These are phyloP conservation scores for Ursus arctos DNA, from an alignment of 2,113 vertebrate genomes.

Conservation along the genomic window DNA sequence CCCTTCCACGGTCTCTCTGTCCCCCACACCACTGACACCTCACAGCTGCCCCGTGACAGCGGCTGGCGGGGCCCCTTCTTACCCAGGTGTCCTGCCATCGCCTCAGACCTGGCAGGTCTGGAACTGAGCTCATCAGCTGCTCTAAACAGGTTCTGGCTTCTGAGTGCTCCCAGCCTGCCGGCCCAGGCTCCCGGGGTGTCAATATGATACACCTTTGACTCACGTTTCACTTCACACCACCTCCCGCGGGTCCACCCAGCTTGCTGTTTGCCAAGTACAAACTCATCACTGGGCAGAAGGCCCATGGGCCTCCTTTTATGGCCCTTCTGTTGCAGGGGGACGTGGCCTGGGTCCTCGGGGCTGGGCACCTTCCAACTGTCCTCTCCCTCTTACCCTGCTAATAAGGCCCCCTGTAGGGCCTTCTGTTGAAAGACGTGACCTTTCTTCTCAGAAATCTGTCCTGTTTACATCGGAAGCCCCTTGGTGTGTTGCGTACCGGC, in stretches of 20 bases:
- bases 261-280: constrained; percentile 52
- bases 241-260: constrained; percentile 71
- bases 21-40: neutral
- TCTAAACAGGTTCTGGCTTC: neutral
- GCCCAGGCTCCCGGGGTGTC: neutral
- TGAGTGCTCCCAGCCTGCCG: neutral
- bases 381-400: neutral
- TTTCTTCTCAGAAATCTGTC: neutral
- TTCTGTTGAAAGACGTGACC: neutral
- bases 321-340: neutral
- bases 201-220: constrained; percentile 69
- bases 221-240: constrained; percentile 44
- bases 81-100: neutral
- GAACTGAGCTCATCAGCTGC: neutral
- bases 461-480: neutral
- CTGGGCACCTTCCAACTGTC: neutral
- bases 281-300: constrained; percentile 64
- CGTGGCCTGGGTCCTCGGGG: neutral
- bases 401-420: neutral
- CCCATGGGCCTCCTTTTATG: neutral
- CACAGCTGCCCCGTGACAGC: neutral
- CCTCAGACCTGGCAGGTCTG: neutral
- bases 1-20: neutral
- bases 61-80: neutral
- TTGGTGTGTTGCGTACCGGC: neutral